A percentile compares a stretch with the other conserved stretches of the same genome.
These are phyloP conservation scores for Allygus modestus DNA, from an alignment of 2,888 invertebrate genomes.

Conservation along the genomic window DNA sequence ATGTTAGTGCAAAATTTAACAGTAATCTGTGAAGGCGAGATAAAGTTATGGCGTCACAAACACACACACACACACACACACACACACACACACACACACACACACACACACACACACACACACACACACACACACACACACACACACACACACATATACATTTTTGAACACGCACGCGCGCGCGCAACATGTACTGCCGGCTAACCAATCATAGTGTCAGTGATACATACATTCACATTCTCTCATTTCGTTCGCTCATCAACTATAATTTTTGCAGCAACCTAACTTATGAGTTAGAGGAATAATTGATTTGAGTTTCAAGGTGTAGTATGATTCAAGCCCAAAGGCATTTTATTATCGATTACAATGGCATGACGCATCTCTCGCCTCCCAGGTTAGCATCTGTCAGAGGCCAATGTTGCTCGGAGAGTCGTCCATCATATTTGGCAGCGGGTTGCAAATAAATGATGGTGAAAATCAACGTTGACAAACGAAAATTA, in stretches of 20 bases:
- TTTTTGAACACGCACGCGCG: too few relatives aligned
- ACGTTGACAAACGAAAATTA: too few relatives aligned
- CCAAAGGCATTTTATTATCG: slow-evolving; percentile 1
- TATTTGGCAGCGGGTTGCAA: background rate
- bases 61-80: too few relatives aligned
- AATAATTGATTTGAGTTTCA: background rate
- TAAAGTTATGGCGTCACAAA: too few relatives aligned
- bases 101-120: too few relatives aligned
- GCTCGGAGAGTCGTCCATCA: background rate
- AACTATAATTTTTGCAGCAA: background rate
- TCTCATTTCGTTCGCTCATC: background rate
- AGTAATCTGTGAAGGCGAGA: too few relatives aligned
- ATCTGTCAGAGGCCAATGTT: background rate
- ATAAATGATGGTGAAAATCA: background rate
- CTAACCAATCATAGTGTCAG: too few relatives aligned
- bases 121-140: too few relatives aligned
- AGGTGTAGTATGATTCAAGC: background rate
- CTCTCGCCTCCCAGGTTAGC: background rate
- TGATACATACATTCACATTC: background rate
- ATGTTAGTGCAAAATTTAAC: too few relatives aligned
- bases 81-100: too few relatives aligned
- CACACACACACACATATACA: too few relatives aligned
- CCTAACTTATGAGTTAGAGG: background rate
- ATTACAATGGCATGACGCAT: slow-evolving; percentile 3
- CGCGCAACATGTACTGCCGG: too few relatives aligned